Base-by-base conservation (phyloP, 92 coral and sea anemone species). In the Montipora capitata region DNA sequence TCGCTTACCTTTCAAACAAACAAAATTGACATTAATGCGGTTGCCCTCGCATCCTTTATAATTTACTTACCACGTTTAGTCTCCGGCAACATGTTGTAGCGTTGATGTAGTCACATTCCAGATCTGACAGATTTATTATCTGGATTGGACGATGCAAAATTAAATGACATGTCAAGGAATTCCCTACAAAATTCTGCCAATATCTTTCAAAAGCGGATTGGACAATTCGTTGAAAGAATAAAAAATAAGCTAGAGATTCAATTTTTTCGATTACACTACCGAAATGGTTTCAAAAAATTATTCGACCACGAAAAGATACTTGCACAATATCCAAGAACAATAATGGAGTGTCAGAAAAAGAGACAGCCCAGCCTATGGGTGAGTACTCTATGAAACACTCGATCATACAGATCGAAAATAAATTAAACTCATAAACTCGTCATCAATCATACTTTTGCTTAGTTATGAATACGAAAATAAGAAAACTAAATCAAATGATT, bases 91-190 rank as follows among this genome's bases (percentile, higher is more conserved):
- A 97, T 11, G 96, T 91, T 11, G 94, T 97, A 16, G 98, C 99
- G 89, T 97, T 97, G 85, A 97, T 95, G 88, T 97, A 97, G 88
- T 97, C 99, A 84, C 99, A 97, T 92, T 97, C 99, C 74, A 97
- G 87, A 86, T 97, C 99, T 70, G 99, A 97, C 42, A 97, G 83
- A 80, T 97, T 95, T 49, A 97, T 95, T 11, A 97, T 97, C 99
- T 97, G 79, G 10, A 74, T 17, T 10, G 48, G 10, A 38, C 49
- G 20, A 40, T 4, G 68, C 3, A 10, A 27, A 27, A 27, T 27
- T 27, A 27, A 45, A 45, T 20, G 48, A 35, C 72, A 74, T 35
- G 85, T 86, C 72, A 86, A 78, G 85, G 85, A 73, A 72, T 83
- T 62, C 51, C 43, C 20, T 18, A 40, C 41, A 13, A 41, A 10